Evolutionary conservation across 1,140 invertebrate genomes (phyloP).

Genomic region (Scaptodrosophila lebanonensis): DNA sequence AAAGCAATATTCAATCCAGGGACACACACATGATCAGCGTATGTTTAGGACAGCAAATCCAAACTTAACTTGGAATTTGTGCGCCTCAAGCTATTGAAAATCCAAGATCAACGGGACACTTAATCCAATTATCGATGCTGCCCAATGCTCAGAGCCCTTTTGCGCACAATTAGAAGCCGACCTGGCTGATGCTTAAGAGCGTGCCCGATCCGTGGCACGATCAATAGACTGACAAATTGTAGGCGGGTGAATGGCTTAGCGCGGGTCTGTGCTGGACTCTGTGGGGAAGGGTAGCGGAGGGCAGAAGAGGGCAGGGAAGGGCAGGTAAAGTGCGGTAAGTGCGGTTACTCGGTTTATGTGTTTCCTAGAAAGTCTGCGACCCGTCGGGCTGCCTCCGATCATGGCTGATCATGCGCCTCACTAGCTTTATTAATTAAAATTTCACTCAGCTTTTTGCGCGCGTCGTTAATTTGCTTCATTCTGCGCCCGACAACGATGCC

Average conservation of each 20-base stretch:
- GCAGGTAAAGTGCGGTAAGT: constrained; percentile 7
- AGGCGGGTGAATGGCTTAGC: constrained; percentile 68
- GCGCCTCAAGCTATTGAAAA: constrained; percentile 44
- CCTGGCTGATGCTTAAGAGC: background rate
- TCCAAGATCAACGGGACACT: constrained; percentile 57
- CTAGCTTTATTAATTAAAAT: constrained; percentile 69
- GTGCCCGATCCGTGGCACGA: too few species aligned
- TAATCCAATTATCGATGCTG: constrained; percentile 44
- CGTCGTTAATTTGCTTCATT: background rate
- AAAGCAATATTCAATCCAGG: background rate
- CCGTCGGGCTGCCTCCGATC: background rate
- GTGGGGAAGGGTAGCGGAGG: constrained; percentile 21
- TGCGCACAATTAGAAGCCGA: background rate
- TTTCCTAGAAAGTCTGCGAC: too few species aligned
- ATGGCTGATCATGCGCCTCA: constrained; percentile 21
- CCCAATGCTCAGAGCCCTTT: constrained; percentile 12
- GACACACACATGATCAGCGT: constrained; percentile 51
- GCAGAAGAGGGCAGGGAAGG: background rate
- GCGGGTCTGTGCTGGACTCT: constrained; percentile 27
- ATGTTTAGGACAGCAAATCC: constrained; percentile 63
- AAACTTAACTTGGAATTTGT: constrained; percentile 66
- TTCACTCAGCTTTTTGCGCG: constrained; percentile 64
- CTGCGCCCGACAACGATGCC: constrained; percentile 15
- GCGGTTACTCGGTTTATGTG: background rate
- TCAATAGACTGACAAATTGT: constrained; percentile 58